Evolutionary conservation across 2,113 vertebrate species (phyloP).

Genomic region (Alaudala cheleensis): DNA sequence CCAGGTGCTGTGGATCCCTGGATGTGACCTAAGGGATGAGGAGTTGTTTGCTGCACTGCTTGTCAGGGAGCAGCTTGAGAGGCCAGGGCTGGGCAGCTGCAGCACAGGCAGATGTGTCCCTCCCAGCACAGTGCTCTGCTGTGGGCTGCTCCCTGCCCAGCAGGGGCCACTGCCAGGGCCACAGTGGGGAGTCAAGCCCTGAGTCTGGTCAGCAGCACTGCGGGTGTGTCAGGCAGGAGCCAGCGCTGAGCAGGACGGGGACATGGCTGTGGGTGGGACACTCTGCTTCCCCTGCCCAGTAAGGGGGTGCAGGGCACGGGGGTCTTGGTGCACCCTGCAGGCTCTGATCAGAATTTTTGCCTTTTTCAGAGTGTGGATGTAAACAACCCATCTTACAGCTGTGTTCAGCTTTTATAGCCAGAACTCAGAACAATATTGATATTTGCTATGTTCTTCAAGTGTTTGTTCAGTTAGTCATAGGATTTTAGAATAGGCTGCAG

Average conservation of each 20-base stretch:
- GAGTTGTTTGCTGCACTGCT: not conserved
- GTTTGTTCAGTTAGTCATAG: not conserved
- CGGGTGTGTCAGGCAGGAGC: accelerated
- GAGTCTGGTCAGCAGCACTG: accelerated
- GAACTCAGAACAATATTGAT: not conserved
- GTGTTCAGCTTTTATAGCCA: not conserved
- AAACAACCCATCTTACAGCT: not conserved
- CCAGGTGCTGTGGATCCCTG: not conserved
- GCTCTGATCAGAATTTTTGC: not conserved
- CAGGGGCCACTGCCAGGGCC: too few relatives aligned
- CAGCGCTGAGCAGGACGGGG: not conserved
- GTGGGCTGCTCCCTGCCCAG: not conserved
- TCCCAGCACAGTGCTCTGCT: not conserved
- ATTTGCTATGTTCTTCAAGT: not conserved
- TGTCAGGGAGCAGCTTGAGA: not conserved
- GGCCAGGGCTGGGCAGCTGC: accelerated
- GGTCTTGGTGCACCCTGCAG: not conserved
- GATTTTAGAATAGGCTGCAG: not conserved
- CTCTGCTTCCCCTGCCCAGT: not conserved
- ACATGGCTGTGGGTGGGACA: accelerated
- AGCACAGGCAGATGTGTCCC: accelerated
- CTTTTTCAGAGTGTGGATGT: not conserved
- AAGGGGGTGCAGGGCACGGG: too few relatives aligned
- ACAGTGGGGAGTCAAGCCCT: accelerated
- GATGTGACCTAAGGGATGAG: not conserved